These are phyloP conservation scores for Peucedramus taeniatus DNA, from an alignment of 2,113 vertebrate species.

Conservation along the genomic window DNA sequence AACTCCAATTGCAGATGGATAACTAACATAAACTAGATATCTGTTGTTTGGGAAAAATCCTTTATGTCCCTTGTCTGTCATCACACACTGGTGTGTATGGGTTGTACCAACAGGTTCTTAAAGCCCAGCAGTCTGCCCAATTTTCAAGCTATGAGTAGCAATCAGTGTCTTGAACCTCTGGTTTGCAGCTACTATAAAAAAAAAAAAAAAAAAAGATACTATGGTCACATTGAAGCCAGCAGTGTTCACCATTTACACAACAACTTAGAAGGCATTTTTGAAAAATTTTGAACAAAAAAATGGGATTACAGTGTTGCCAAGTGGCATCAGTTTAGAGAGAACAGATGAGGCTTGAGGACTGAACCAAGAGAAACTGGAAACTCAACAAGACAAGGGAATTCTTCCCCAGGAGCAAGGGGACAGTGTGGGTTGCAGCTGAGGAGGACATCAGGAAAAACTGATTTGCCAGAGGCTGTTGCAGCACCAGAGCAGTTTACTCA, in stretches of 20 bases:
- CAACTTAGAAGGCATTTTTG: background rate
- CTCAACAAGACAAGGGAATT: background rate
- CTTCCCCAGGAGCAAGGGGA: background rate
- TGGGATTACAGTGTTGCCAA: accelerated
- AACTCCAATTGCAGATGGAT: background rate
- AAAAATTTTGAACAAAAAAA: background rate
- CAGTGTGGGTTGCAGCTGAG: background rate
- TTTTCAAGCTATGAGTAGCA: background rate
- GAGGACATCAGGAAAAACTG: background rate
- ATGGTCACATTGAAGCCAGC: background rate
- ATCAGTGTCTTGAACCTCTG: background rate
- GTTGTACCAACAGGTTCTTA: background rate
- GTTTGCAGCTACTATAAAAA: background rate
- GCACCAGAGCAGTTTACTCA: background rate
- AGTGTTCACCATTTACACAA: background rate
- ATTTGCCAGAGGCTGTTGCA: background rate
- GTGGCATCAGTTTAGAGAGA: background rate
- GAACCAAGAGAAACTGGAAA: background rate
- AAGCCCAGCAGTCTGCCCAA: background rate
- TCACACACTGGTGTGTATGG: background rate
- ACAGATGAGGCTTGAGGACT: background rate
- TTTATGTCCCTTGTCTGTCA: background rate
- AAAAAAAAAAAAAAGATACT: background rate
- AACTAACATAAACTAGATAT: background rate
- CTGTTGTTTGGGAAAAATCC: background rate